Base-by-base conservation (phyloP, 2,888 invertebrate genomes). In the Xestia xanthographa region DNA sequence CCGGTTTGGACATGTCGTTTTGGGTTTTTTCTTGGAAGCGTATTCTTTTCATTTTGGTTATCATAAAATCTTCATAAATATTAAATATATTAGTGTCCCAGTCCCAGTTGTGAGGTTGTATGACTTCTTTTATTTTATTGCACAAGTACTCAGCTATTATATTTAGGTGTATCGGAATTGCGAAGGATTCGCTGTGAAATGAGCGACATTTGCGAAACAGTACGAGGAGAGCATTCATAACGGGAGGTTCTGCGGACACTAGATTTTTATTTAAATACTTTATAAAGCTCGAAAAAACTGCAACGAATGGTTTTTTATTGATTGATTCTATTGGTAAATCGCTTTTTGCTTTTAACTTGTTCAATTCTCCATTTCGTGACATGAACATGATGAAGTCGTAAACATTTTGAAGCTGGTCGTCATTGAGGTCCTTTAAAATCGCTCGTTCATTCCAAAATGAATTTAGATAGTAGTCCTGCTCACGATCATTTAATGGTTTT, bases 61-160 rank as follows among this genome's bases (percentile, higher is more conserved):
- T 6, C 45, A 48, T 48, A 48, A 48, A 60, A n/a, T 38, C 11
- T 73, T 60, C 45, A 17, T 60, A 73, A 22, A 74, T 48, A 9
- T 72, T 74, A 48, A 20, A 48, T 48, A 48, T 48, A 48, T 48
- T 48, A 20, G 45, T 48, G 17, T 48, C 20, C 20, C 20, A 48
- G 20, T 20, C 6, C 45, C 45, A 48, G 45, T 48, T 48, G 45
- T 48, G 45, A 48, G 45, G 5, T 48, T 48, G 0, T 20, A 20
- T 48, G 20, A 48, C 45, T 48, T 48, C 45, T 48, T 48, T 48
- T 48, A 48, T 48, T 48, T 62, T 50, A 26, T 53, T 48, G 29
- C 34, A 29, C 20, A 82, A 58, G 34, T 80, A 77, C 29, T 74
- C 68, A 43, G 72, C 77, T 2, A 74, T 34, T 62, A 80, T 48